Evolutionary conservation across 2,113 vertebrate genomes (phyloP).

Genomic region (Prolemur simus): DNA sequence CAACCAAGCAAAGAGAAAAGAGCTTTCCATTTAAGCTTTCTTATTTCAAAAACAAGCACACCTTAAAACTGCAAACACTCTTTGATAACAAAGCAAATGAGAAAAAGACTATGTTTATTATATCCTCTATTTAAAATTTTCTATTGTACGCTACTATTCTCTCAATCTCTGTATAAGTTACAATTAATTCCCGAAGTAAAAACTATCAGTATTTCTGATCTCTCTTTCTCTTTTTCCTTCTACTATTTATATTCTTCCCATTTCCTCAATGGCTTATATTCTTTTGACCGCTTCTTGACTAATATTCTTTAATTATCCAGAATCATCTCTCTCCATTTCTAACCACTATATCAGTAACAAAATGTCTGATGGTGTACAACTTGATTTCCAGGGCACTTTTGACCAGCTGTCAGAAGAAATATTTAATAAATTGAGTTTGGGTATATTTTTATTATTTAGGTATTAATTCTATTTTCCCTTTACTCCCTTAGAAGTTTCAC

Average conservation of each 20-base stretch:
- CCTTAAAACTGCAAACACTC: neutral
- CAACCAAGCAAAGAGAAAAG: neutral
- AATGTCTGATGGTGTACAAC: neutral
- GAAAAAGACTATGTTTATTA: neutral
- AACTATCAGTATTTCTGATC: neutral
- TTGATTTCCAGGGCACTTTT: neutral
- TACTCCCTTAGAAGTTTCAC: neutral
- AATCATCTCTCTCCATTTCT: neutral
- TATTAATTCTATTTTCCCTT: constrained; percentile 11
- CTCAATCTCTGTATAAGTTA: neutral
- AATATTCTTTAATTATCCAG: neutral
- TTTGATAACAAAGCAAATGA: neutral
- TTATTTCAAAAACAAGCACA: neutral
- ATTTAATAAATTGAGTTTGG: neutral
- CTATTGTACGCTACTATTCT: neutral
- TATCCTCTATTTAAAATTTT: neutral
- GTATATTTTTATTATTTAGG: neutral
- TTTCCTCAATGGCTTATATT: neutral
- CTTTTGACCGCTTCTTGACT: neutral
- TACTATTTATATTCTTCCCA: neutral
- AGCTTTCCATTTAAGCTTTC: neutral
- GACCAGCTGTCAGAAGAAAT: neutral
- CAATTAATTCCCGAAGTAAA: neutral
- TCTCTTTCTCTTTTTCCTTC: neutral
- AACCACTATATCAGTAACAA: neutral